Evolutionary conservation across 2,113 vertebrate genomes (phyloP).

Genomic region (Mustelus asterias): DNA sequence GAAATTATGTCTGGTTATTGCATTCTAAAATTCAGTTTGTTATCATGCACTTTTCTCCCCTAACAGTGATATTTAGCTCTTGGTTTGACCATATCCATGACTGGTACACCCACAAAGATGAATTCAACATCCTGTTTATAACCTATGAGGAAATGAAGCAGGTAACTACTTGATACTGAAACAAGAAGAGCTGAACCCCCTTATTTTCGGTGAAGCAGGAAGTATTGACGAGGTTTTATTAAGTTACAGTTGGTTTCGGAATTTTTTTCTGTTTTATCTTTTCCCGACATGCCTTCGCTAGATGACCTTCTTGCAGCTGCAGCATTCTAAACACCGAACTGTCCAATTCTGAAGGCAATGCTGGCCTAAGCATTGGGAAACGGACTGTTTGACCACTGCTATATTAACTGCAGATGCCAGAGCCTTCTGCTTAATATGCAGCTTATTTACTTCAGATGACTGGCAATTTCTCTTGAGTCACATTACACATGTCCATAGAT

Average conservation of each 20-base stretch:
- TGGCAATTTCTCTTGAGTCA: no score
- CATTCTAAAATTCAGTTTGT: neutral
- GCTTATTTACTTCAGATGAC: no score
- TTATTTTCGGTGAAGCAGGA: neutral
- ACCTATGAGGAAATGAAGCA: conserved; percentile 35
- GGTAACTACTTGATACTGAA: neutral
- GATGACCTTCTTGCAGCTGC: no score
- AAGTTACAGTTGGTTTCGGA: neutral
- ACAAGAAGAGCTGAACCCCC: neutral
- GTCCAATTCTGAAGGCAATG: no score
- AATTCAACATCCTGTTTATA: conserved; percentile 38
- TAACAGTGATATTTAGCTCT: conserved; percentile 2
- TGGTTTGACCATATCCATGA: conserved; percentile 40
- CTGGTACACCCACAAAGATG: conserved; percentile 37
- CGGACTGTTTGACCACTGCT: no score
- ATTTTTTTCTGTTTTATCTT: no score
- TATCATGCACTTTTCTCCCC: neutral
- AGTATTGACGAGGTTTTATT: neutral
- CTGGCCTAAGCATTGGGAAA: no score
- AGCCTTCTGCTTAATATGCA: no score
- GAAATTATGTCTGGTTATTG: neutral
- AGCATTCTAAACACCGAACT: no score
- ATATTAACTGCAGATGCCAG: no score
- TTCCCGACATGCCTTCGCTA: no score
- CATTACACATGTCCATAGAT: no score